Evolutionary conservation across 2,113 vertebrate species (phyloP), one percentile per base, ranked within the genome.

Genomic region (Oryzias melastigma): DNA sequence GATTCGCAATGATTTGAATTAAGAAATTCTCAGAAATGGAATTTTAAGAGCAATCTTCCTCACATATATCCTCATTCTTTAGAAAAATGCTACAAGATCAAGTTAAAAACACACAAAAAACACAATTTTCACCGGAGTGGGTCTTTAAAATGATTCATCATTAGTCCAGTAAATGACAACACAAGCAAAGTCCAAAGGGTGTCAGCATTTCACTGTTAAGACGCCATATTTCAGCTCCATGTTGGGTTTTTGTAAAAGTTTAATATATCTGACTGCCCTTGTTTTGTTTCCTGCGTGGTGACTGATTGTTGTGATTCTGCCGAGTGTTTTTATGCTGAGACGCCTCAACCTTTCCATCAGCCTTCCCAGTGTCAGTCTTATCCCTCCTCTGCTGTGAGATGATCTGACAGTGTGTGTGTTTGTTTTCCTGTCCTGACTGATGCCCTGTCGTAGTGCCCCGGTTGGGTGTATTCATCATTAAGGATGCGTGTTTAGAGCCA

Each of bases 351-450:
- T 84, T 75, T 87, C 83, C 83, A 77, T 85, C 87, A 86, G 79
- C 75, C 69, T 59, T 80, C 65, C 63, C 62, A n/a, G 73, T 81
- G 87, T 87, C 80, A 77, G 71, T 77, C 81, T 64, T 65, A 64
- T 77, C 50, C 73, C 71, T 73, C 58, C 71, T 84, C 80, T 66
- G 80, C 83, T 60, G 45, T 61, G 78, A 70, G 70, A 69, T 81
- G 82, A 87, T 85, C 83, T 75, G 84, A 79, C 58, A 73, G 67
- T 58, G 74, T 68, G 64, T 75, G 70, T 66, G 80, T 88, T 81
- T 87, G 80, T 88, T 83, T 86, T 83, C 71, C 65, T 84, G 80
- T 85, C 80, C 83, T 90, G 82, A 90, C 88, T 84, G 85, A 90
- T 88, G 87, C 84, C 85, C 84, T 81, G 85, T 87, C 85, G 76